phyloP scores from a whole-genome alignment of 2,113 vertebrate genomes.

The Passer domesticus region DNA sequence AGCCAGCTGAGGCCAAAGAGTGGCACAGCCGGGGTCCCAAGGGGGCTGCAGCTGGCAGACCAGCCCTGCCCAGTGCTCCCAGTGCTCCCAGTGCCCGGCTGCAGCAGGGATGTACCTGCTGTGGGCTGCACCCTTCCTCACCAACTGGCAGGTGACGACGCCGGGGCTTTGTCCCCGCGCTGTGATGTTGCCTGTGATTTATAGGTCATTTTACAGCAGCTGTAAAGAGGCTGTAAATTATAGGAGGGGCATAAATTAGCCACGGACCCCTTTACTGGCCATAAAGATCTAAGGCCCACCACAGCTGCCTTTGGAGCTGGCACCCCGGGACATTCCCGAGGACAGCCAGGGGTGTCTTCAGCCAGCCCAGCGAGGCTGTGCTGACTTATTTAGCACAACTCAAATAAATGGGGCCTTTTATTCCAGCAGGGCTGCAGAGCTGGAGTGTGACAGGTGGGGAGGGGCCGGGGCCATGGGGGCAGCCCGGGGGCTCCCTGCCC shows the following conservation, averaged over 20 bases:
- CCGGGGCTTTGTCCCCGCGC: background rate
- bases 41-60: accelerated
- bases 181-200: slow-evolving; percentile 60
- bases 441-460: background rate
- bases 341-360: slow-evolving; percentile 30
- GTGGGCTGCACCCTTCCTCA: accelerated
- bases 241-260: slow-evolving; percentile 69
- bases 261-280: slow-evolving; percentile 64
- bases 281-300: slow-evolving; percentile 66
- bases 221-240: slow-evolving; percentile 73
- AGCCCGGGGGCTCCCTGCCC: background rate
- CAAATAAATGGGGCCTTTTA: slow-evolving; percentile 48
- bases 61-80: background rate
- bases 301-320: slow-evolving; percentile 54
- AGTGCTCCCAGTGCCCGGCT: background rate
- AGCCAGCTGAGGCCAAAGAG: background rate
- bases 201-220: slow-evolving; percentile 67
- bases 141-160: slow-evolving; percentile 36
- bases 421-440: background rate
- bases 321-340: slow-evolving; percentile 35
- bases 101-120: background rate
- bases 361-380: background rate
- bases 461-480: background rate
- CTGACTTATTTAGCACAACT: background rate
- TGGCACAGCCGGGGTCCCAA: background rate